Evolutionary conservation across 2,888 invertebrate genomes (phyloP).

Genomic region (Hypolimnas misippus): DNA sequence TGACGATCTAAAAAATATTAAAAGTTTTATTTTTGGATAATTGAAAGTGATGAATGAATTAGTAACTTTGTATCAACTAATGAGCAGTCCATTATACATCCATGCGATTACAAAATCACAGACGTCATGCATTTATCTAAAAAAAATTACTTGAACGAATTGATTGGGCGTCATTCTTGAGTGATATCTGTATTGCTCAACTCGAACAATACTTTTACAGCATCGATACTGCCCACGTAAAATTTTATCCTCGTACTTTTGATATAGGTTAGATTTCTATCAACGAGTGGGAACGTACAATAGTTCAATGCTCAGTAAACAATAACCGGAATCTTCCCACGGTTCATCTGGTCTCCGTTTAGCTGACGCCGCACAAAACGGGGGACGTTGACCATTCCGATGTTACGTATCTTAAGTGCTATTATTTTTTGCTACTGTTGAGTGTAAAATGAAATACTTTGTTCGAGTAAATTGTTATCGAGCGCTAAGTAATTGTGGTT

Average conservation of each 20-base stretch:
- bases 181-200: neutral
- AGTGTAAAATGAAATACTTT: slow-evolving; percentile 1
- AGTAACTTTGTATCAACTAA: neutral
- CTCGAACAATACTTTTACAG: slow-evolving; percentile 10
- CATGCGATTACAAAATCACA: neutral
- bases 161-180: neutral
- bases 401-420: slow-evolving; percentile 5
- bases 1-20: too few relatives aligned
- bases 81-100: neutral
- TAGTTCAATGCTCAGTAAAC: slow-evolving; percentile 49
- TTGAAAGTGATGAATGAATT: too few relatives aligned
- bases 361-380: slow-evolving; percentile 46
- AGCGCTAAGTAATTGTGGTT: too few relatives aligned
- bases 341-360: slow-evolving; percentile 51
- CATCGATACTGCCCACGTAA: slow-evolving; percentile 26
- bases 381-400: slow-evolving; percentile 32
- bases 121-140: neutral
- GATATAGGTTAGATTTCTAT: slow-evolving; percentile 36
- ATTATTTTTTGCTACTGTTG: slow-evolving; percentile 11
- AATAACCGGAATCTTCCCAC: slow-evolving; percentile 62
- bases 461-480: neutral
- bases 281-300: slow-evolving; percentile 20
- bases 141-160: neutral
- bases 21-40: too few relatives aligned
- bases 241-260: slow-evolving; percentile 6